Evolutionary conservation across 2,888 invertebrate species (phyloP).

Genomic region (Macaria liturata): DNA sequence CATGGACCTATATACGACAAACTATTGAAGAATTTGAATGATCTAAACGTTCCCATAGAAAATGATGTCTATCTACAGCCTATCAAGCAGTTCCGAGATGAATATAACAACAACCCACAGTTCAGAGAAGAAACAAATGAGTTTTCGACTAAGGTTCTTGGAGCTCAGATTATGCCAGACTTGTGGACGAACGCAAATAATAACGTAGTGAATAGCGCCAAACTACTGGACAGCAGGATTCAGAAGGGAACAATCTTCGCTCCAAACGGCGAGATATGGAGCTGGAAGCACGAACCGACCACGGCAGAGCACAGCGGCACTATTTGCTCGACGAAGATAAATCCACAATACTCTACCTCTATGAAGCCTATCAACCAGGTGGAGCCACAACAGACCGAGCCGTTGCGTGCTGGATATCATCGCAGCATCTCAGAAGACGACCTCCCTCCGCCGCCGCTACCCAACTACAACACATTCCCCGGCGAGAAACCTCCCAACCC

Average conservation of each 20-base stretch:
- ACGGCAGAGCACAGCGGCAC: constrained; percentile 75
- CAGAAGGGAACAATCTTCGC: constrained; percentile 80
- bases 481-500: constrained; percentile 48
- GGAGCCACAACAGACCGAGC: constrained; percentile 73
- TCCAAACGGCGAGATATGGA: constrained; percentile 80
- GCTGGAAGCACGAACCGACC: constrained; percentile 78
- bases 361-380: constrained; percentile 72
- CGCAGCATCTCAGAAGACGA: constrained; percentile 70
- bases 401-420: constrained; percentile 63
- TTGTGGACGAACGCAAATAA: constrained; percentile 70
- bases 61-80: constrained; percentile 82
- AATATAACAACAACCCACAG: constrained; percentile 78
- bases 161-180: constrained; percentile 73
- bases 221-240: constrained; percentile 67
- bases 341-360: constrained; percentile 73
- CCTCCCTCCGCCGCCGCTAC: constrained; percentile 66
- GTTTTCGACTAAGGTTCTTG: constrained; percentile 74
- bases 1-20: constrained; percentile 84
- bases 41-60: constrained; percentile 76
- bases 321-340: constrained; percentile 74
- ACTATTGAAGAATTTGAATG: constrained; percentile 78
- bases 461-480: constrained; percentile 77
- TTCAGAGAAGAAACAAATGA: constrained; percentile 82
- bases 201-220: constrained; percentile 69
- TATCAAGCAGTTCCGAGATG: constrained; percentile 80